These are phyloP conservation scores for Rhagonycha lutea DNA, from an alignment of 2,888 invertebrate species.

Conservation along the genomic window DNA sequence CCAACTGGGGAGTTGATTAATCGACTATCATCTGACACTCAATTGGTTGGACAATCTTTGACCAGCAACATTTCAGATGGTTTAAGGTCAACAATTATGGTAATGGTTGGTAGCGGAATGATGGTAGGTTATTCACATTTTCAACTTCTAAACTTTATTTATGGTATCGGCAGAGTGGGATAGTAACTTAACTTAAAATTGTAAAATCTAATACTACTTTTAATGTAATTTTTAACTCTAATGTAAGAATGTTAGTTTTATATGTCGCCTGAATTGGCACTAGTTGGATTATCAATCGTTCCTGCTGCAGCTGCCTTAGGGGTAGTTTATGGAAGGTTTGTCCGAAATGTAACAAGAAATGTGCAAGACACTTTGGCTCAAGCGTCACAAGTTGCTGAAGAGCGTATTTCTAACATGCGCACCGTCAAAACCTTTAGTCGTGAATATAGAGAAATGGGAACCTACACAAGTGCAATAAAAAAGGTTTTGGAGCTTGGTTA, in stretches of 20 bases:
- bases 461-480: conserved; percentile 70
- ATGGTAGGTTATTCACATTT: conserved; percentile 67
- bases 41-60: conserved; percentile 87
- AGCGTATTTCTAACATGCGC: conserved; percentile 87
- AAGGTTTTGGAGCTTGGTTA: conserved; percentile 78
- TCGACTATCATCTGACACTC: conserved; percentile 86
- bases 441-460: conserved; percentile 74
- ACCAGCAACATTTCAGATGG: conserved; percentile 96
- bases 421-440: conserved; percentile 93
- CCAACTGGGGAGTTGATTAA: conserved; percentile 93
- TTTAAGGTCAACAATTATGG: conserved; percentile 83
- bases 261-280: conserved; percentile 85
- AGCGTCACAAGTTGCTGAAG: conserved; percentile 80
- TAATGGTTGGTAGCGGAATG: conserved; percentile 86
- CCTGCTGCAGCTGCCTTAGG: conserved; percentile 88
- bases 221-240: too few species aligned
- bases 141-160: neutral
- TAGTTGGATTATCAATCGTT: conserved; percentile 85
- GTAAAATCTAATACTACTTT: neutral
- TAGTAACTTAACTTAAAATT: too few species aligned
- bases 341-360: conserved; percentile 79
- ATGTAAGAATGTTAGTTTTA: conserved; percentile 72
- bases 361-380: conserved; percentile 75
- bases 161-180: too few species aligned
- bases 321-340: conserved; percentile 80